Evolutionary conservation across 2,888 invertebrate species (phyloP).

Genomic region (Zaprionus lineosus): DNA sequence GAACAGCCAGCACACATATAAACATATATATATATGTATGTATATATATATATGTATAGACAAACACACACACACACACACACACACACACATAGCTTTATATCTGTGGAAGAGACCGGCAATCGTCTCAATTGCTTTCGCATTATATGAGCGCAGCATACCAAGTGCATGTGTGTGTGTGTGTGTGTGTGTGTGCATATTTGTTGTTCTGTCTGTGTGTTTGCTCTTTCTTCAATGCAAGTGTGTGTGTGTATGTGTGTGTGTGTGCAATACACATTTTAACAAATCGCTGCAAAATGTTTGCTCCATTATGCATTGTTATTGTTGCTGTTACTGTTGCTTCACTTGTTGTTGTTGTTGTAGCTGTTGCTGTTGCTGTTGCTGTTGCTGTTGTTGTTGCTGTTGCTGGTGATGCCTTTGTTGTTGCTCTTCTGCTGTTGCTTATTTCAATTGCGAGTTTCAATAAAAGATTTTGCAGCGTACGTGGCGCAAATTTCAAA

Average conservation of each 20-base stretch:
- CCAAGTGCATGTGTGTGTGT: conserved; percentile 3
- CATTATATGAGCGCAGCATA: conserved; percentile 41
- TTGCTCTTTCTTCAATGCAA: conserved; percentile 22
- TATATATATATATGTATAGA: conserved; percentile 3
- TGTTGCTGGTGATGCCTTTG: conserved; percentile 18
- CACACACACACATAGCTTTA: conserved; percentile 4
- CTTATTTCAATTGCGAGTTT: conserved; percentile 62
- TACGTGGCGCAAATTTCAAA: conserved; percentile 74
- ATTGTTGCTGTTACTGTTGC: conserved; percentile 19
- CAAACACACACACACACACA: conserved; percentile 5
- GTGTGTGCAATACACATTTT: conserved; percentile 46
- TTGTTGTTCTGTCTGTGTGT: conserved; percentile 8
- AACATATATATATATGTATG: neutral
- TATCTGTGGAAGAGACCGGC: conserved; percentile 39
- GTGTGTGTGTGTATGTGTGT: neutral
- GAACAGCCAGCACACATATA: conserved; percentile 9
- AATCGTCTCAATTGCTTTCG: conserved; percentile 57
- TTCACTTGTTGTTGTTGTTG: conserved; percentile 25
- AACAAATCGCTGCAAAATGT: conserved; percentile 69
- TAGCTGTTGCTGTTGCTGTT: conserved; percentile 15
- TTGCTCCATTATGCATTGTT: conserved; percentile 59
- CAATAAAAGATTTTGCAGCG: conserved; percentile 68
- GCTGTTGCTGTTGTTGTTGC: conserved; percentile 15
- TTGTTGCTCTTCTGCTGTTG: conserved; percentile 36
- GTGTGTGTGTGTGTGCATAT: conserved; percentile 4